These are phyloP conservation scores for Tarsius wallacei DNA, from an alignment of 2,797 vertebrate species.

Conservation along the genomic window DNA sequence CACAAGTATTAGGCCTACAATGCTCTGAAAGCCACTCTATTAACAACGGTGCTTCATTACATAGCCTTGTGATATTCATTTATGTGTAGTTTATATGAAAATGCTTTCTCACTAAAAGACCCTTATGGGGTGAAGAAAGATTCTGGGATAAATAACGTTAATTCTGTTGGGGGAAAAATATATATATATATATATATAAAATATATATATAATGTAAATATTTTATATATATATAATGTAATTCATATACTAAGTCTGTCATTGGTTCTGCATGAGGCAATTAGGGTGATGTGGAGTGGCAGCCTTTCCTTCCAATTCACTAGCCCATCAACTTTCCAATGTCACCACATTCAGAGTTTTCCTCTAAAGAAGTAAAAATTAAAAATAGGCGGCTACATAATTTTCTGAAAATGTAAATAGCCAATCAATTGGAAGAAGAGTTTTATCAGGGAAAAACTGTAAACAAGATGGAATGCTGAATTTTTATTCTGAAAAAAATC, in stretches of 20 bases:
- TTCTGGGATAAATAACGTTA: background rate
- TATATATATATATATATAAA: too few relatives aligned
- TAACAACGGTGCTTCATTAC: slow-evolving; percentile 39
- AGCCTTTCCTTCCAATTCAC: background rate
- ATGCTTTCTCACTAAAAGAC: background rate
- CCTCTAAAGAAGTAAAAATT: background rate
- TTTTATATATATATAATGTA: too few relatives aligned
- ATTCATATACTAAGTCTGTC: background rate
- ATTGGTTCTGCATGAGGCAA: background rate
- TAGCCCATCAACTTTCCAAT: background rate
- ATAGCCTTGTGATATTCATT: slow-evolving; percentile 7
- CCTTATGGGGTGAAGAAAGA: background rate
- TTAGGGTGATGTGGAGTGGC: background rate
- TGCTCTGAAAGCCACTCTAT: background rate
- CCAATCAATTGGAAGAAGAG: background rate
- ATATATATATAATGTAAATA: too few relatives aligned
- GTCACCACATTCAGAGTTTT: background rate
- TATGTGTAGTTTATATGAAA: background rate
- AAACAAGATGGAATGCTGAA: background rate
- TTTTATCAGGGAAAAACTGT: background rate
- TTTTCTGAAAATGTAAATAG: background rate
- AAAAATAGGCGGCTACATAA: background rate
- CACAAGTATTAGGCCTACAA: background rate
- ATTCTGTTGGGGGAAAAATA: background rate
- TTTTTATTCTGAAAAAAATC: slow-evolving; percentile 32